phyloP scores from a whole-genome alignment of 2,888 invertebrate genomes.

The Cosmopolites sordidus region DNA sequence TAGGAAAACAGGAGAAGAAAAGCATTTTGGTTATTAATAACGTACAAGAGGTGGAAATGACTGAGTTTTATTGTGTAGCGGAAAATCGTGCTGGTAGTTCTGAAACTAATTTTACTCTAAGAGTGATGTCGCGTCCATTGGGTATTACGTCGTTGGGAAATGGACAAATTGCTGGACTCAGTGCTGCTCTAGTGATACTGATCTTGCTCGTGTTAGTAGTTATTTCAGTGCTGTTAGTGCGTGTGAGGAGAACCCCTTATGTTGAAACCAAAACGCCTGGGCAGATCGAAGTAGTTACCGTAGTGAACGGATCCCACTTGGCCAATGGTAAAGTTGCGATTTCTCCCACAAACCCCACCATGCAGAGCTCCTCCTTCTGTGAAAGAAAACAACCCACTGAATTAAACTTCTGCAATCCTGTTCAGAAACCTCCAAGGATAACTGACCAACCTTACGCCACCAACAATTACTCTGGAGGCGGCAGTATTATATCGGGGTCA shows the following conservation, averaged over 20 bases:
- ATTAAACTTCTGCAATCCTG: constrained; percentile 57
- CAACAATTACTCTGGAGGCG: constrained; percentile 65
- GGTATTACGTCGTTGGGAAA: constrained; percentile 79
- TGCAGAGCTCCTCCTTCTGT: constrained; percentile 49
- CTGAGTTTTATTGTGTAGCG: constrained; percentile 84
- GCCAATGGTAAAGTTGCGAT: constrained; percentile 51
- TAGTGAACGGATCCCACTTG: constrained; percentile 52
- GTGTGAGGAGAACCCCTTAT: constrained; percentile 68
- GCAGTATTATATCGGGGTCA: constrained; percentile 59
- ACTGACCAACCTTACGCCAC: constrained; percentile 67
- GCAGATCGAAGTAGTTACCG: constrained; percentile 66
- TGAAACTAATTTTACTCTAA: constrained; percentile 84
- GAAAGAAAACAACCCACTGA: constrained; percentile 49
- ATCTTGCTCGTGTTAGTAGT: constrained; percentile 70
- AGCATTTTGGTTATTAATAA: constrained; percentile 75
- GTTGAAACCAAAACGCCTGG: constrained; percentile 74
- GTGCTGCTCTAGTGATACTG: constrained; percentile 74
- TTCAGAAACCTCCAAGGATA: constrained; percentile 66
- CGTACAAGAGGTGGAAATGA: constrained; percentile 76
- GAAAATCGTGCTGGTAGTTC: constrained; percentile 85
- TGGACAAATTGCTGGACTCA: constrained; percentile 80
- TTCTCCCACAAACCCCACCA: constrained; percentile 41
- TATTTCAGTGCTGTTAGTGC: constrained; percentile 68
- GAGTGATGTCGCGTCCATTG: constrained; percentile 71
- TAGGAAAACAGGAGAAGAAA: constrained; percentile 70